phyloP scores from a whole-genome alignment of 2,797 vertebrate genomes.

The Spinibarbus caldwelli region DNA sequence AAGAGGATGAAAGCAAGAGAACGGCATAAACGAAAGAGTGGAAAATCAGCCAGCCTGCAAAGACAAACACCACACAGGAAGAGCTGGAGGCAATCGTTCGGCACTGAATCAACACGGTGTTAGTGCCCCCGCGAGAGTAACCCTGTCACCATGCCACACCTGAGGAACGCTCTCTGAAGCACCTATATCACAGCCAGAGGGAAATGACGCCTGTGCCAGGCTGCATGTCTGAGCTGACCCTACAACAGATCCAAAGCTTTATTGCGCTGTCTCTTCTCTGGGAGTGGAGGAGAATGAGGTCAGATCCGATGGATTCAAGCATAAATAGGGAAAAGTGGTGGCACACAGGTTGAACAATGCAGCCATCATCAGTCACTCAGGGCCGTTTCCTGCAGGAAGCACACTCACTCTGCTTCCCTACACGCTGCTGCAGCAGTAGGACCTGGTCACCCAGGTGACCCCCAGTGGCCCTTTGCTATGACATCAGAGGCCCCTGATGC shows the following conservation, averaged over 20 bases:
- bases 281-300: conserved; percentile 55
- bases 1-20: conserved; percentile 87
- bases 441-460: conserved; percentile 39
- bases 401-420: conserved; percentile 30
- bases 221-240: conserved; percentile 48
- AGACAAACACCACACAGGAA: conserved; percentile 87
- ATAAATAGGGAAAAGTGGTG: conserved; percentile 67
- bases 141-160: conserved; percentile 81
- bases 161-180: conserved; percentile 76
- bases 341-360: conserved; percentile 75
- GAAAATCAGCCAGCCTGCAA: conserved; percentile 81
- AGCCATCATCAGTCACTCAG: conserved; percentile 75
- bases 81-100: conserved; percentile 84
- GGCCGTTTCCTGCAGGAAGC: conserved; percentile 78
- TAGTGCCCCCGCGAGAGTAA: conserved; percentile 79
- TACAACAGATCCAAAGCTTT: conserved; percentile 37
- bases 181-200: conserved; percentile 61
- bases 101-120: conserved; percentile 77
- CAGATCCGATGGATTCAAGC: neutral
- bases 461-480: conserved; percentile 44
- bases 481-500: conserved; percentile 55
- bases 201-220: conserved; percentile 76
- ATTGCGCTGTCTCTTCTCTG: conserved; percentile 25
- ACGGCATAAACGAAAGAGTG: conserved; percentile 69
- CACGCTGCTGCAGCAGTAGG: conserved; percentile 4